Percentiles rank a stretch among this genome's conserved stretches.
phyloP scores from a whole-genome alignment of 2,888 invertebrate genomes.

The Terebella lapidaria region DNA sequence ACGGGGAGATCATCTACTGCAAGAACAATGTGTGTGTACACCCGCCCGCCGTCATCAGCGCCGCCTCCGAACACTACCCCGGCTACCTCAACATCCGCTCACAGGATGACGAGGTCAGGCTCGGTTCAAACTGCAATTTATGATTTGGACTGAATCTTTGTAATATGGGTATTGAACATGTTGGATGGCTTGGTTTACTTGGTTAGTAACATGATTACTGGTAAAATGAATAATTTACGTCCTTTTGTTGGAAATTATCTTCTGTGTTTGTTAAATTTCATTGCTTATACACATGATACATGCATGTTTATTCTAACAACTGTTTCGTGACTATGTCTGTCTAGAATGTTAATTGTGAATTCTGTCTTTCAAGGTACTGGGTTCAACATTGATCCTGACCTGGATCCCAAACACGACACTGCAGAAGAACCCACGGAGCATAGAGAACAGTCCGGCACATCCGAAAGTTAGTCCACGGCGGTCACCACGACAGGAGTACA shows the following conservation, averaged over 20 bases:
- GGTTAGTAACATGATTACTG: no score
- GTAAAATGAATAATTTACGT: no score
- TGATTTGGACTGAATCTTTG: no score
- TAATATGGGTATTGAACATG: no score
- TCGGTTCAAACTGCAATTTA: not conserved
- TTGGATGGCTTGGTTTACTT: no score
- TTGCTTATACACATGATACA: no score
- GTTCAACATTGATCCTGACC: constrained; percentile 77
- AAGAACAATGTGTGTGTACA: constrained; percentile 98
- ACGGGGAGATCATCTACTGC: constrained; percentile 58
- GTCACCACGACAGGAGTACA: constrained; percentile 24
- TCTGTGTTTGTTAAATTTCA: no score
- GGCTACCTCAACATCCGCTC: constrained; percentile 82
- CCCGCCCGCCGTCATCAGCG: constrained; percentile 77
- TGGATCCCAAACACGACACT: constrained; percentile 93
- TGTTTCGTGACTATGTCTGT: no score
- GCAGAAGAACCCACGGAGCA: constrained; percentile 68
- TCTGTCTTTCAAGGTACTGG: no score
- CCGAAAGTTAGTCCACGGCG: constrained; percentile 35
- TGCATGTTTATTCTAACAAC: no score
- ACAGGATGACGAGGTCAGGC: constrained; percentile 52
- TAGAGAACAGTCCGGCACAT: constrained; percentile 45
- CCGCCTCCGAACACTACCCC: constrained; percentile 83
- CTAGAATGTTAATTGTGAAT: no score
- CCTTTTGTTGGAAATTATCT: no score